Percentiles rank a stretch among this genome's conserved stretches.
Conservation (phyloP, 2,113 vertebrate genomes). For the Macroglossus sobrinus region DNA sequence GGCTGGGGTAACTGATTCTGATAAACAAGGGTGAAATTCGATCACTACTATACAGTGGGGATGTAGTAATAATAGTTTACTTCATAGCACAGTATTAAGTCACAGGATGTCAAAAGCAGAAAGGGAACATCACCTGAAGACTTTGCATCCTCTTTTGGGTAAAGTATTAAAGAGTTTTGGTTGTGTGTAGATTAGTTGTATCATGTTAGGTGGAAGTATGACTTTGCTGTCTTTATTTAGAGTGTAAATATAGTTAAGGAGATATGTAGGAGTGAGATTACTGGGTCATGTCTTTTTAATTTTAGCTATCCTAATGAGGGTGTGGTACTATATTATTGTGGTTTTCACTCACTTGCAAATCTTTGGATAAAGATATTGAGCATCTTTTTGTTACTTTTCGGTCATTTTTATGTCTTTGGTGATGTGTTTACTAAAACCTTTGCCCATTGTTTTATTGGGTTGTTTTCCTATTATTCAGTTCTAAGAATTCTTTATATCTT, state of each 20-base stretch:
- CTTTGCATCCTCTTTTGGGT: not conserved
- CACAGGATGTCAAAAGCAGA: not conserved
- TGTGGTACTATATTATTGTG: not conserved
- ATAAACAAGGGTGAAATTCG: not conserved
- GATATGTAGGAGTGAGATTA: not conserved
- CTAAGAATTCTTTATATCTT: not conserved
- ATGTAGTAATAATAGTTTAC: not conserved
- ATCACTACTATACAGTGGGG: not conserved
- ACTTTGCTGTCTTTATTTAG: not conserved
- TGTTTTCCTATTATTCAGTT: not conserved
- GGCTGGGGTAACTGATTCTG: not conserved
- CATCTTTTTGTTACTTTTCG: not conserved
- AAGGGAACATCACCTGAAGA: not conserved
- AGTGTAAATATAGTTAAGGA: not conserved
- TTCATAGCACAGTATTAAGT: not conserved
- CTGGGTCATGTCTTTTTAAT: not conserved
- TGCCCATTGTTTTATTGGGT: not conserved
- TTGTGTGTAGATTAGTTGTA: not conserved
- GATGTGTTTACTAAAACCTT: constrained; percentile 24
- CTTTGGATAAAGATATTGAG: constrained; percentile 4
- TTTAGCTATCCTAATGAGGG: not conserved
- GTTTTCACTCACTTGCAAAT: constrained; percentile 20
- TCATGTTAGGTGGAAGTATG: not conserved
- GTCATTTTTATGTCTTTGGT: constrained; percentile 1
- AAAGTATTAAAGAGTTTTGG: not conserved